Evolutionary conservation across 2,113 vertebrate genomes (phyloP), one percentile per base, ranked within the genome.

Genomic region (Hyaena hyaena): DNA sequence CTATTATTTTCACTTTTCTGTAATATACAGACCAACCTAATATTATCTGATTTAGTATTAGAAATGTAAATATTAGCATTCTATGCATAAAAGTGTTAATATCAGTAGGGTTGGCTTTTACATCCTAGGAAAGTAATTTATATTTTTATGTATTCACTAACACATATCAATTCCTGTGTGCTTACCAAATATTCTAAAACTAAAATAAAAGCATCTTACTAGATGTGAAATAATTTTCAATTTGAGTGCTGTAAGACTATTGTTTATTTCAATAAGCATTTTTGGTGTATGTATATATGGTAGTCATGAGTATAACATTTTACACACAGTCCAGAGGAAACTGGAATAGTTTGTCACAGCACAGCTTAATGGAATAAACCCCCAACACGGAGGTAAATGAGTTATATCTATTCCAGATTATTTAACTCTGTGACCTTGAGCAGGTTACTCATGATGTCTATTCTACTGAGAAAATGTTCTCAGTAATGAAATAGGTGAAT

Each of bases 101-200:
- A 50, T 50, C 33, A 68, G 4, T 31, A 26, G 85, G 63, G 21
- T 35, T 85, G 33, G 21, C 14, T 95, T 96, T 93, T 69, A 74
- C 9, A 19, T 39, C 0, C 5, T 53, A 23, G 5, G 23, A 89
- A 85, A 89, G 77, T 48, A 6, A 14, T 39, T 48, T 93, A 11
- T 7, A 84, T 69, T 55, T 89, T 65, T 28, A 50, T 85, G 26
- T 71, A 26, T 85, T 88, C 16, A 50, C 33, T 50, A 86, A 12
- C 50, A 2, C 16, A 50, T 53, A 17, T 43, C 3, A 48, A 28
- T 50, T 61, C 93, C 2, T 90, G 5, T 58, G 7, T 80, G 33
- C 8, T 88, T 88, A 81, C 28, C 26, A 94, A 85, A 80, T 69
- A 88, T 85, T 87, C 48, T 81, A 88, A 95, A 93, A 23, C 43